Conservation (phyloP, 1,140 invertebrate genomes). For the Panagrolaimus sp. region DNA sequence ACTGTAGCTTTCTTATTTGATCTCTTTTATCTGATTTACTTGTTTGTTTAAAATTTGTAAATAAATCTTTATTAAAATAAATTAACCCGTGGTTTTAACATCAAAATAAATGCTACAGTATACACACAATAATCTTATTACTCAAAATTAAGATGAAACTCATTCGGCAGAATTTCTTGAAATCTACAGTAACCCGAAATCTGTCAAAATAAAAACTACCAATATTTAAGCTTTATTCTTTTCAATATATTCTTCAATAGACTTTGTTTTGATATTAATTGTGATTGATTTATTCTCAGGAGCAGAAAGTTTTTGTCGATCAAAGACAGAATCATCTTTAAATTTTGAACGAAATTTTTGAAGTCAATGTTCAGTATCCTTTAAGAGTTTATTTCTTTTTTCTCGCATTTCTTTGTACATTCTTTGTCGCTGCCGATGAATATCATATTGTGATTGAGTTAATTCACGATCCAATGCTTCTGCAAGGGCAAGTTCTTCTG, state of each 20-base stretch:
- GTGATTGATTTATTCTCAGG: neutral
- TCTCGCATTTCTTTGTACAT: neutral
- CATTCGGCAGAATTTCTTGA: too few relatives aligned
- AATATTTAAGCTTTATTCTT: neutral
- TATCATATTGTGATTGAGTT: neutral
- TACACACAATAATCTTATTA: too few relatives aligned
- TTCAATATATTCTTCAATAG: neutral
- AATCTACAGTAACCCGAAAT: too few relatives aligned
- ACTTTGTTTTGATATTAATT: conserved; percentile 9
- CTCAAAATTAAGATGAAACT: too few relatives aligned
- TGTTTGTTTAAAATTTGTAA: too few relatives aligned
- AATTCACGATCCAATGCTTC: neutral
- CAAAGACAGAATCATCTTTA: neutral
- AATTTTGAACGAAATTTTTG: neutral
- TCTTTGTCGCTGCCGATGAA: neutral
- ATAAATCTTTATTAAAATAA: too few relatives aligned
- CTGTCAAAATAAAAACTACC: too few relatives aligned
- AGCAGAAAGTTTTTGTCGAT: conserved; percentile 9
- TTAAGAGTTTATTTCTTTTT: neutral
- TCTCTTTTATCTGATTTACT: too few relatives aligned
- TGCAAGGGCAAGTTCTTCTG: too few relatives aligned
- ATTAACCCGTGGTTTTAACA: too few relatives aligned
- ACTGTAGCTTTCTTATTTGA: too few relatives aligned
- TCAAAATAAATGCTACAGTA: too few relatives aligned
- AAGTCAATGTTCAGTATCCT: neutral